Percentiles rank a stretch among this genome's conserved stretches.
Conservation (phyloP, 1,140 invertebrate genomes). For the Drosophila repletoides region DNA sequence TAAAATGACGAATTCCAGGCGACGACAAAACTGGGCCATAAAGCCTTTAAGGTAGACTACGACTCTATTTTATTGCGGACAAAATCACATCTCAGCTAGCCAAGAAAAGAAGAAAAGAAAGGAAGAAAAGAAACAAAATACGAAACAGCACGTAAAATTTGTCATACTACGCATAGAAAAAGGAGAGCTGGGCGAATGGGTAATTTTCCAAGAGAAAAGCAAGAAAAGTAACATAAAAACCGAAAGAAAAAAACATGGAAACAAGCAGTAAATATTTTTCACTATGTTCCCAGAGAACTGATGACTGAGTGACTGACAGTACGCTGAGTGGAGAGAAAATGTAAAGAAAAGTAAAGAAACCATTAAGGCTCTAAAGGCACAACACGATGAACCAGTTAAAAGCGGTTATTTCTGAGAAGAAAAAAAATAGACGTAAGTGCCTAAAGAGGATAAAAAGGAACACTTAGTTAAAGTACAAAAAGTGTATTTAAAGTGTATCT, state of each 20-base stretch:
- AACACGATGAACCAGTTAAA: constrained; percentile 10
- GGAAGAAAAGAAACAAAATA: constrained; percentile 40
- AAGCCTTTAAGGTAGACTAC: constrained; percentile 73
- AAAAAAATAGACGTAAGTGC: neutral
- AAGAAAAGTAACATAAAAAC: neutral
- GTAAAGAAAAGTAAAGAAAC: constrained; percentile 23
- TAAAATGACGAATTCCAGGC: constrained; percentile 72
- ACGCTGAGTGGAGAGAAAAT: neutral
- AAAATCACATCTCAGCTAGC: constrained; percentile 64
- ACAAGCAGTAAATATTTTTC: constrained; percentile 67
- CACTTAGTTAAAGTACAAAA: neutral
- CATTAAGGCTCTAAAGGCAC: constrained; percentile 16
- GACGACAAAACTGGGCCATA: constrained; percentile 44
- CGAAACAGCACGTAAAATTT: constrained; percentile 70
- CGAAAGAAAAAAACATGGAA: constrained; percentile 3
- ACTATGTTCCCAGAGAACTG: constrained; percentile 47
- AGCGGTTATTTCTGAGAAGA: neutral
- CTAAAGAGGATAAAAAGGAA: neutral
- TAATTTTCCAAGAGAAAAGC: constrained; percentile 45
- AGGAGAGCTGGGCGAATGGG: constrained; percentile 29
- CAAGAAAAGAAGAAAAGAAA: constrained; percentile 25
- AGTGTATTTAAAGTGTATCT: neutral
- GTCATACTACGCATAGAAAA: constrained; percentile 35
- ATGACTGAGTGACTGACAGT: constrained; percentile 55
- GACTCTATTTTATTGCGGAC: constrained; percentile 71